These are phyloP conservation scores for Eupithecia centaureata DNA, from an alignment of 2,888 invertebrate species.

Conservation along the genomic window DNA sequence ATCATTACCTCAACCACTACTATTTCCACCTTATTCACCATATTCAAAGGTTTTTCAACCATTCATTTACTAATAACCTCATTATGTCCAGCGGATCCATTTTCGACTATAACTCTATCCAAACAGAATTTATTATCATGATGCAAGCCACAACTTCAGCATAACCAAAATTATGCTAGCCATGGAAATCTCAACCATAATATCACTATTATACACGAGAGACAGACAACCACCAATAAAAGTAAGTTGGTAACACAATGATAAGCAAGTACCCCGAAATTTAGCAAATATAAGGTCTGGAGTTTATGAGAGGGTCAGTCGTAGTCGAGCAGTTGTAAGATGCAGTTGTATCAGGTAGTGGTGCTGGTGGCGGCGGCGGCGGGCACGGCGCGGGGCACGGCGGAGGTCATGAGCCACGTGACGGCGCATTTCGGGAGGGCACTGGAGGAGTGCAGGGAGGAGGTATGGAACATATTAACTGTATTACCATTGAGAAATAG, in stretches of 20 bases:
- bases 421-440: conserved; percentile 34
- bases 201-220: neutral
- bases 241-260: conserved; percentile 31
- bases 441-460: conserved; percentile 34
- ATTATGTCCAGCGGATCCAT: conserved; percentile 16
- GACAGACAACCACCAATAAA: neutral
- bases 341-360: conserved; percentile 47
- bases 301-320: conserved; percentile 47
- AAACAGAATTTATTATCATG: conserved; percentile 20
- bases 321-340: conserved; percentile 20
- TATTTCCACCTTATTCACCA: conserved; percentile 10
- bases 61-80: conserved; percentile 15
- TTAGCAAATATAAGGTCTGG: conserved; percentile 36
- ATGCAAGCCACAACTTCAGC: neutral
- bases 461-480: conserved; percentile 43
- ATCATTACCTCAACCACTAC: conserved; percentile 26
- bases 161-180: neutral
- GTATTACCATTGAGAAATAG: too few relatives aligned
- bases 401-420: conserved; percentile 80
- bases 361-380: conserved; percentile 48
- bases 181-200: conserved; percentile 20
- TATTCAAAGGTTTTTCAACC: neutral
- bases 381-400: conserved; percentile 57
- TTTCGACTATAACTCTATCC: conserved; percentile 19
- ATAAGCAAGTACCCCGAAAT: conserved; percentile 42